phyloP scores from a whole-genome alignment of 2,888 invertebrate genomes.

The Theretra japonica region DNA sequence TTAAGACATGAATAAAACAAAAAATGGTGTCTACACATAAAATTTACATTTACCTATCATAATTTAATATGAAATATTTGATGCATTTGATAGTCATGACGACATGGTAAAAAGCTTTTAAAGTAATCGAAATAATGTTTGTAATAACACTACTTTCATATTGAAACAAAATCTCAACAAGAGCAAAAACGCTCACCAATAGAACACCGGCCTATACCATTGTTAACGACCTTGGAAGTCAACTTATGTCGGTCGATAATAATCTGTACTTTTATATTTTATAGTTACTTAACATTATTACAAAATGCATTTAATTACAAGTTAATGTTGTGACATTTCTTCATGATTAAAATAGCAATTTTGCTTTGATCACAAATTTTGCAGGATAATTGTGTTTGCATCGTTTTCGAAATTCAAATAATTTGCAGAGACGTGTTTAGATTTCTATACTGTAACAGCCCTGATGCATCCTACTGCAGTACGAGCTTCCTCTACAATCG shows the following conservation, averaged over 20 bases:
- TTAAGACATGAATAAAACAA: too few relatives aligned
- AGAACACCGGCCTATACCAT: conserved; percentile 33
- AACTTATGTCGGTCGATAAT: conserved; percentile 41
- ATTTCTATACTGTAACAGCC: too few relatives aligned
- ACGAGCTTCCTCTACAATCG: too few relatives aligned
- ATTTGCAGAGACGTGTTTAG: too few relatives aligned
- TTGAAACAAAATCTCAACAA: background rate
- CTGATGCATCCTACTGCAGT: too few relatives aligned
- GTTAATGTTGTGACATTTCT: background rate
- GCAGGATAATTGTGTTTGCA: background rate
- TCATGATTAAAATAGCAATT: background rate
- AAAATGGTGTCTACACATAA: too few relatives aligned
- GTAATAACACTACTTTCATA: too few relatives aligned
- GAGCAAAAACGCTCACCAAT: conserved; percentile 4
- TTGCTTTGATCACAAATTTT: background rate
- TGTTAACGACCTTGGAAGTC: conserved; percentile 43
- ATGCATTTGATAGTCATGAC: too few relatives aligned
- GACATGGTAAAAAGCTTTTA: too few relatives aligned
- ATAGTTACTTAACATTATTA: conserved; percentile 6
- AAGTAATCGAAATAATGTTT: too few relatives aligned
- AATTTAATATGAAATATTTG: too few relatives aligned
- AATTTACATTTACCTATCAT: too few relatives aligned
- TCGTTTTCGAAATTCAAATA: background rate
- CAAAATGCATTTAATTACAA: conserved; percentile 7
- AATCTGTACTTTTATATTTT: conserved; percentile 33